Base-by-base conservation (phyloP, 2,113 vertebrate species). In the Lepisosteus oculatus region DNA sequence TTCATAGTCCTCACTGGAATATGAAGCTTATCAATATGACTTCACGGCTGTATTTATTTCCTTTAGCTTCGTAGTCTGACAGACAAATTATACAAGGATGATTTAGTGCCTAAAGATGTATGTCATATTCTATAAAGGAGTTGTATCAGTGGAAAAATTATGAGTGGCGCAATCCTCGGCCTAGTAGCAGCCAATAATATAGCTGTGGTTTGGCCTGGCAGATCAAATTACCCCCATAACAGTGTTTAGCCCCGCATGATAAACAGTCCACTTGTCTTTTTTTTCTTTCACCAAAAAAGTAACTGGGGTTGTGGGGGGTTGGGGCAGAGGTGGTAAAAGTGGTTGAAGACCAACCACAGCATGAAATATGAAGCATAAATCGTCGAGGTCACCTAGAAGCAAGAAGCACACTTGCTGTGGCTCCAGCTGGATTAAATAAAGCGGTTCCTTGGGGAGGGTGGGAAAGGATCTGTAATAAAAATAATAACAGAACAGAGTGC, bases 371-470 rank as follows among this genome's bases (percentile, higher is more conserved):
- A 81, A 77, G 79, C 80, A 80, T 83, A 85, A 80, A 79, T 89
- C 80, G 77, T 44, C 13, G 64, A 79, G 78, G 83, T 85, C 85
- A 77, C 80, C 68, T 69, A 77, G 77, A 79, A 72, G 76, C 78
- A 76, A 76, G 57, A 68, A 76, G 77, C 79, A 72, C 77, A 80
- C 83, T 85, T 84, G 80, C 84, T 80, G 75, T 77, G 81, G 65
- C 75, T 86, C 82, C 88, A 88, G 85, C 84, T 86, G 87, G 82
- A 84, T 84, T 85, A 84, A 85, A 85, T 81, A 87, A 85, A 43
- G 6, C 17, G 78, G 15, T 14, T 89, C 85, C 84, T 86, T 43
- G 78, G 85, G 86, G 82, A 84, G 78, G 66, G 70, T 72, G 67
- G 72, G 73, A 81, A 85, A 80, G 79, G 57, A 0, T 51, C 59